Evolutionary conservation across 2,113 vertebrate species (phyloP).

Genomic region (Paramisgurnus dabryanus): DNA sequence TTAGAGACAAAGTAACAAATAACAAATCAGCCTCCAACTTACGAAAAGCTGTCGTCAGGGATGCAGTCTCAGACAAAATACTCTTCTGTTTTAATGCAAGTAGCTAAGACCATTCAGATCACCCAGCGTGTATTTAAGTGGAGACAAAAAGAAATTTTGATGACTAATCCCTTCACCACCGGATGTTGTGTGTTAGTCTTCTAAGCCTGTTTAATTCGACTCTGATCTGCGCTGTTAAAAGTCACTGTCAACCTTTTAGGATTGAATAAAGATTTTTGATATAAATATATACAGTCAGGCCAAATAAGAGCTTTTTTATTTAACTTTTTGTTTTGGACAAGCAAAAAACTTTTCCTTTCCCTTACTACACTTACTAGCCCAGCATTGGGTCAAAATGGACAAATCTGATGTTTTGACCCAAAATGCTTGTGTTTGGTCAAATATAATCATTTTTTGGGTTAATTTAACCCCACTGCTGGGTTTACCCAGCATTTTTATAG

Average conservation of each 20-base stretch:
- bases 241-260: background rate
- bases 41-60: conserved; percentile 40
- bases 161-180: background rate
- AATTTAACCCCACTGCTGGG: too few species aligned
- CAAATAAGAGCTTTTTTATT: background rate
- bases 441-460: too few species aligned
- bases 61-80: conserved; percentile 53
- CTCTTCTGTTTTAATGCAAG: conserved; percentile 19
- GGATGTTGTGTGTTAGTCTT: background rate
- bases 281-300: background rate
- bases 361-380: too few species aligned
- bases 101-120: conserved; percentile 14
- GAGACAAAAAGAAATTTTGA: background rate
- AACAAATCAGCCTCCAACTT: conserved; percentile 24
- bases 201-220: background rate
- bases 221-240: background rate
- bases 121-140: background rate
- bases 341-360: too few species aligned
- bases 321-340: background rate
- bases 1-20: conserved; percentile 35
- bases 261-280: background rate
- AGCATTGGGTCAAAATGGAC: too few species aligned
- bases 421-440: too few species aligned
- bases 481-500: too few species aligned
- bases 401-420: too few species aligned